A percentile compares a stretch with the other conserved stretches of the same genome.
phyloP scores from a whole-genome alignment of 2,797 vertebrate species.

The Smutsia gigantea region DNA sequence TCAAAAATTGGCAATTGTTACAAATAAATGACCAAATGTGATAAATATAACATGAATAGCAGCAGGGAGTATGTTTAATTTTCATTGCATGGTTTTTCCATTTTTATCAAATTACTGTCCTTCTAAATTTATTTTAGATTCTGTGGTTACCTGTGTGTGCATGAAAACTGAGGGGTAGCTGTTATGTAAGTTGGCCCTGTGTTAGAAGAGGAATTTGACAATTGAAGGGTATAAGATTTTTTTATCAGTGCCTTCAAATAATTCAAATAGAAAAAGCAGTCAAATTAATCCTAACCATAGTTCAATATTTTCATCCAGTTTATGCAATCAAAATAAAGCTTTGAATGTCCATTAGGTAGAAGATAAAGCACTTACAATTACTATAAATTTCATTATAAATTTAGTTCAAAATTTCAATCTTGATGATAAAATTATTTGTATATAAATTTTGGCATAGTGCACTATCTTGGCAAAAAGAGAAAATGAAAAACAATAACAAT shows the following conservation, averaged over 20 bases:
- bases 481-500: neutral
- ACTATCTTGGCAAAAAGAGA: neutral
- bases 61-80: neutral
- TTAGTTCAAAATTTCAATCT: neutral
- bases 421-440: neutral
- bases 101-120: neutral
- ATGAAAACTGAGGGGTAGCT: neutral
- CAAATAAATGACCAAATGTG: neutral
- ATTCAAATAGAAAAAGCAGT: neutral
- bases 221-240: neutral
- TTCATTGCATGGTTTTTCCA: neutral
- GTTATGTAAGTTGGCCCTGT: neutral
- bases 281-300: neutral
- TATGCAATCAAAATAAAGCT: neutral
- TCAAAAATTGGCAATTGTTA: neutral
- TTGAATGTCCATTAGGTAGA: neutral
- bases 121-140: slow-evolving; percentile 24
- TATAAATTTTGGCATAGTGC: neutral
- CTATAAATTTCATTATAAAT: neutral
- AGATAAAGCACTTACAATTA: neutral
- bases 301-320: neutral
- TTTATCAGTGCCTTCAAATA: neutral
- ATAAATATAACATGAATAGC: neutral
- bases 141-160: neutral
- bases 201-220: neutral